Conservation (phyloP, 2,113 vertebrate species). For the Alectura lathami region DNA sequence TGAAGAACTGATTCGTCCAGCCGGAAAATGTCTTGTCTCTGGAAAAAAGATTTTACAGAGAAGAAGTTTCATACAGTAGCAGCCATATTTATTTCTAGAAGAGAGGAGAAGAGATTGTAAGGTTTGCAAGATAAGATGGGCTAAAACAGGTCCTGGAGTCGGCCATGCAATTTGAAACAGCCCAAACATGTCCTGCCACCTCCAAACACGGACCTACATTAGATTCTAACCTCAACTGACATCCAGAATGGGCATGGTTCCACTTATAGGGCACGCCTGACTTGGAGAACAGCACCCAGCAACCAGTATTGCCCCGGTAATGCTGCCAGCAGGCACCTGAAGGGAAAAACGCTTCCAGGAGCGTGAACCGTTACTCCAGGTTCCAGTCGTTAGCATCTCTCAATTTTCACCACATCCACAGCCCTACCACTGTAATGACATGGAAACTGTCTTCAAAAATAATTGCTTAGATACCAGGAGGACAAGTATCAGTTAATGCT, state of each 20-base stretch:
- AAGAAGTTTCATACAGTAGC: not conserved
- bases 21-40: not conserved
- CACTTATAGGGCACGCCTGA: too few species aligned
- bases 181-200: not conserved
- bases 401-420: not conserved
- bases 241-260: too few species aligned
- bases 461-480: not conserved
- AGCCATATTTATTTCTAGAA: not conserved
- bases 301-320: not conserved
- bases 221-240: not conserved
- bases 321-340: too few species aligned
- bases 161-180: not conserved
- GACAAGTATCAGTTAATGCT: not conserved
- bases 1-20: not conserved
- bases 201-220: not conserved
- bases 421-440: not conserved
- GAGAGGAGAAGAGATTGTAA: not conserved
- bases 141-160: not conserved
- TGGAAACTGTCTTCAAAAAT: not conserved
- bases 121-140: not conserved
- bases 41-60: not conserved
- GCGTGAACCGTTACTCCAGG: accelerated
- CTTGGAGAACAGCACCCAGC: not conserved
- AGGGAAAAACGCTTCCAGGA: not conserved
- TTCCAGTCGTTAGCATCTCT: not conserved